Evolutionary conservation across 1,140 invertebrate genomes (phyloP), one percentile per base, ranked within the genome.

Genomic region (Eumaeus atala): DNA sequence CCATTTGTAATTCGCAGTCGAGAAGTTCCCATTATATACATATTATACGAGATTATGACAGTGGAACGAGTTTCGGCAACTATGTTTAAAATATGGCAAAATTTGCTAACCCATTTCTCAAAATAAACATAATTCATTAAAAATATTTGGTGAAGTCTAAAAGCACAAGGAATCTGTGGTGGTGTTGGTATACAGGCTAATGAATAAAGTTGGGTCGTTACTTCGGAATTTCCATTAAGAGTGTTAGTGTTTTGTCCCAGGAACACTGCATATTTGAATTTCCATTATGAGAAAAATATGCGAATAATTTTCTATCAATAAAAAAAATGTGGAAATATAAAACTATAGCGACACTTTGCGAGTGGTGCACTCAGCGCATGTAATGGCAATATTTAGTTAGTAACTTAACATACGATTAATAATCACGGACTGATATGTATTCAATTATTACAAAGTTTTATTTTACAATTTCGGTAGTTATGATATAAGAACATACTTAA

Each of bases 121-220:
- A 84, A 72, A 84, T 78, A 79, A 77, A 74, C 72, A 74, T 74
- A 75, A 77, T 77, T 67, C 60, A 66, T 58, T 62, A 70, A 74
- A 82, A 77, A 77, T 76, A 81, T 77, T 75, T 74, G 64, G 66
- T 70, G 58, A 78, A 80, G 65, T 78, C 70, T 74, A 53, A 71
- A 76, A 64, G 52, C 69, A 67, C 58, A 56, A 56, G 70, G 68
- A 80, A 82, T 72, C 69, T 82, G 79, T 65, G 64, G 59, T 65
- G 62, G 58, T 69, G 70, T 70, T 76, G 70, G 72, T 72, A 85
- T 83, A 80, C 82, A 82, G 72, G 74, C 72, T 82, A 83, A 85
- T 85, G 77, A 85, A 85, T 85, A 83, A 83, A 83, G 79, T 85
- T 85, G 58, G 69, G 68, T 69, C 80, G 74, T 83, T 83, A 72